Conservation (phyloP, 1,140 invertebrate species). For the Panagrolaimus sp. region DNA sequence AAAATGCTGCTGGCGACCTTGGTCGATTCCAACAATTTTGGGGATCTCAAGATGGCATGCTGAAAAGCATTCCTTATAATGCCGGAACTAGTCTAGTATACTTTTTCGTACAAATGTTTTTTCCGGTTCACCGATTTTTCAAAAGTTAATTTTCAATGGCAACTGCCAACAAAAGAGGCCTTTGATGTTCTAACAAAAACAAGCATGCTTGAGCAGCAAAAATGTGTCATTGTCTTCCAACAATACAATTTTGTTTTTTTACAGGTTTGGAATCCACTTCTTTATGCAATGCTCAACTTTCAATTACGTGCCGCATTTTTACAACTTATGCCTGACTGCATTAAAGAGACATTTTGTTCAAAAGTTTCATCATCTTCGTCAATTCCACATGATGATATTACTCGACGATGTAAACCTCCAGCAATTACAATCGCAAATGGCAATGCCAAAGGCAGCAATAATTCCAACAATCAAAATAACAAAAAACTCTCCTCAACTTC, state of each 20-base stretch:
- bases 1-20: too few species aligned
- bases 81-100: too few species aligned
- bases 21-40: too few species aligned
- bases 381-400: background rate
- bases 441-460: background rate
- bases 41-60: too few species aligned
- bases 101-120: too few species aligned
- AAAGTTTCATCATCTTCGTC: constrained; percentile 25
- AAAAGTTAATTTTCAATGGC: too few species aligned
- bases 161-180: background rate
- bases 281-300: constrained; percentile 64
- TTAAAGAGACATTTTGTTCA: constrained; percentile 29
- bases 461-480: background rate
- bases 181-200: too few species aligned
- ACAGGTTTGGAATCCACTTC: constrained; percentile 62
- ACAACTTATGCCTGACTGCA: constrained; percentile 50
- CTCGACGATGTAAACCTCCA: background rate
- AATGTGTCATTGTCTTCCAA: background rate
- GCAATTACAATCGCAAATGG: background rate
- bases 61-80: too few species aligned
- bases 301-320: constrained; percentile 56
- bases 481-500: background rate
- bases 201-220: background rate
- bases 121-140: too few species aligned
- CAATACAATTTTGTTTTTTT: background rate